These are phyloP conservation scores for Myiagra hebetior DNA, from an alignment of 2,113 vertebrate genomes.

Conservation along the genomic window DNA sequence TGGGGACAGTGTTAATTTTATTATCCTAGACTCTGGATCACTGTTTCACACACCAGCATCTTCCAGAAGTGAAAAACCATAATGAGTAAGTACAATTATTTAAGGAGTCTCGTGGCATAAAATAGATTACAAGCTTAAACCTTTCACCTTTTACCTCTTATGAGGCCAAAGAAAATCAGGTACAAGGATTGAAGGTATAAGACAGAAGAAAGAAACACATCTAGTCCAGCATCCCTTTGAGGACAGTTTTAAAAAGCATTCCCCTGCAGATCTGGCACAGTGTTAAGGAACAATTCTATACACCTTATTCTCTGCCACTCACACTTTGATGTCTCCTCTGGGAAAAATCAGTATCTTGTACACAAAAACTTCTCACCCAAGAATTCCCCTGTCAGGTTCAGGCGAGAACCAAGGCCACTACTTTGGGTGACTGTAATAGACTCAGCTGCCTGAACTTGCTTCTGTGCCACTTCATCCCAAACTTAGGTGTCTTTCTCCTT, in stretches of 20 bases:
- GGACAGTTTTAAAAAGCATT: background rate
- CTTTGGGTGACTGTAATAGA: background rate
- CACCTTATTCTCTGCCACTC: background rate
- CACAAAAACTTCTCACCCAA: background rate
- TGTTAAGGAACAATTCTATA: background rate
- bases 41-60: background rate
- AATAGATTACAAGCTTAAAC: background rate
- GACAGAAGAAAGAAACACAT: background rate
- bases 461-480: background rate
- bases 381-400: background rate
- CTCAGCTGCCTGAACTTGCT: background rate
- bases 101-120: background rate
- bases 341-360: background rate
- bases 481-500: background rate
- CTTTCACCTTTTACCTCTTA: background rate
- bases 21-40: background rate
- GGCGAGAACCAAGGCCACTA: background rate
- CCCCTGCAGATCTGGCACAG: background rate
- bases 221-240: background rate
- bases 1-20: background rate
- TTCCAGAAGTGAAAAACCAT: background rate
- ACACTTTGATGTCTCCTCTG: background rate
- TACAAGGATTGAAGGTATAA: background rate
- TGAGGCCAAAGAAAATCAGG: background rate
- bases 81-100: background rate